Evolutionary conservation across 2,888 invertebrate genomes (phyloP).

Genomic region (Seladonia tumulorum): DNA sequence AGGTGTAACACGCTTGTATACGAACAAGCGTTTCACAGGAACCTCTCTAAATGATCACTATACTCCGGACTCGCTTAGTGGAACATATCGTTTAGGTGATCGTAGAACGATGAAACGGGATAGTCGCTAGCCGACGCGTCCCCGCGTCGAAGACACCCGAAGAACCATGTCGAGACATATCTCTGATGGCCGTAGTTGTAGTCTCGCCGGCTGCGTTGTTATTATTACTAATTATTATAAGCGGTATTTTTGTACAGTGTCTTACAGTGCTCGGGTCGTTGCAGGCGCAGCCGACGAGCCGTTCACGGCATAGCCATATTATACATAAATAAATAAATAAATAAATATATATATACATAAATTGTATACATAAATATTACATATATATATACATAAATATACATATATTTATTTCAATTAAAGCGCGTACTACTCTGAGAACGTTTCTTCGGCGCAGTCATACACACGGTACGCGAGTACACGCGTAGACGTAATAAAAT

Average conservation of each 20-base stretch:
- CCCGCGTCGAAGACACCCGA: slow-evolving; percentile 59
- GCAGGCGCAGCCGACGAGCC: slow-evolving; percentile 77
- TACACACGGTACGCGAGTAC: background rate
- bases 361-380: slow-evolving; percentile 32
- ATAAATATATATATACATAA: slow-evolving; percentile 40
- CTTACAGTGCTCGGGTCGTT: slow-evolving; percentile 80
- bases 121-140: slow-evolving; percentile 41
- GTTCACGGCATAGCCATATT: slow-evolving; percentile 65
- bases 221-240: slow-evolving; percentile 77
- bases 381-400: slow-evolving; percentile 54
- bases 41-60: background rate
- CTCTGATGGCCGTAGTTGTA: slow-evolving; percentile 71
- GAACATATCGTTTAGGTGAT: slow-evolving; percentile 64
- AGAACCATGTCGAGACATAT: slow-evolving; percentile 81
- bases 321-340: slow-evolving; percentile 4
- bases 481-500: background rate
- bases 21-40: background rate
- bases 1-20: background rate
- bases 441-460: slow-evolving; percentile 30
- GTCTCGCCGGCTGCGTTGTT: slow-evolving; percentile 77
- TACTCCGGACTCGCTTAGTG: slow-evolving; percentile 61
- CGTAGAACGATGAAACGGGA: slow-evolving; percentile 57
- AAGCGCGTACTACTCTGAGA: slow-evolving; percentile 69
- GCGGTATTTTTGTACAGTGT: slow-evolving; percentile 83
- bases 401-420: slow-evolving; percentile 63